phyloP scores from a whole-genome alignment of 2,797 vertebrate genomes.

The Liparis tanakae region DNA sequence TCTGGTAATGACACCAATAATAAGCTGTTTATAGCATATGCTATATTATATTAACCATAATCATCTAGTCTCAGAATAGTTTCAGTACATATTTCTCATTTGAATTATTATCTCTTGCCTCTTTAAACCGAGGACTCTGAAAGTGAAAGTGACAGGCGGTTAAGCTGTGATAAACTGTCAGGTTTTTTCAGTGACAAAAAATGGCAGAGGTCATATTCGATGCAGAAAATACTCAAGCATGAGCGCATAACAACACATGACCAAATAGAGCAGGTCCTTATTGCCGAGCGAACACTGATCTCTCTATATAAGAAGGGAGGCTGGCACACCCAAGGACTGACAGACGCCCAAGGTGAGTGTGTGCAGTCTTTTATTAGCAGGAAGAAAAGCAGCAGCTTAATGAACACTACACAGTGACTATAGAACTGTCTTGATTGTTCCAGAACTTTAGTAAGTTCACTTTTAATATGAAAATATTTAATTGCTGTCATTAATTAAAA shows the following conservation, averaged over 20 bases:
- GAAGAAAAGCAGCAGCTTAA: slow-evolving; percentile 67
- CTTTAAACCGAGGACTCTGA: neutral
- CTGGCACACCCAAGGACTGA: slow-evolving; percentile 65
- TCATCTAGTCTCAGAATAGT: slow-evolving; percentile 10
- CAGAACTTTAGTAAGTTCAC: slow-evolving; percentile 36
- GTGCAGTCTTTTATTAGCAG: slow-evolving; percentile 71
- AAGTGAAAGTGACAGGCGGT: neutral
- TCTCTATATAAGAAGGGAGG: slow-evolving; percentile 80
- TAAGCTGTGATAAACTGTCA: neutral
- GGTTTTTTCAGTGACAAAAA: slow-evolving; percentile 15
- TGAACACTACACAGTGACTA: slow-evolving; percentile 20
- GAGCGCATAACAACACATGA: slow-evolving; percentile 67
- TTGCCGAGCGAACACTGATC: slow-evolving; percentile 52
- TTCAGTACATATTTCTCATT: slow-evolving; percentile 19
- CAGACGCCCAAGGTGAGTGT: slow-evolving; percentile 80
- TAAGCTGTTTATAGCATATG: neutral
- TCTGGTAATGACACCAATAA: slow-evolving; percentile 20
- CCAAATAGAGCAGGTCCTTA: slow-evolving; percentile 77
- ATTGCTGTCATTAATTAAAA: slow-evolving; percentile 23
- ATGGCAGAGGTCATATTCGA: slow-evolving; percentile 18
- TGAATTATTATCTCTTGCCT: neutral
- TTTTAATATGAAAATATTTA: slow-evolving; percentile 16
- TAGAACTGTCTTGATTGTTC: slow-evolving; percentile 24
- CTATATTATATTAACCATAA: slow-evolving; percentile 24
- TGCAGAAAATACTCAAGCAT: slow-evolving; percentile 61